These are phyloP conservation scores for Neodiprion pinetum DNA, from an alignment of 1,140 invertebrate genomes.

Conservation along the genomic window DNA sequence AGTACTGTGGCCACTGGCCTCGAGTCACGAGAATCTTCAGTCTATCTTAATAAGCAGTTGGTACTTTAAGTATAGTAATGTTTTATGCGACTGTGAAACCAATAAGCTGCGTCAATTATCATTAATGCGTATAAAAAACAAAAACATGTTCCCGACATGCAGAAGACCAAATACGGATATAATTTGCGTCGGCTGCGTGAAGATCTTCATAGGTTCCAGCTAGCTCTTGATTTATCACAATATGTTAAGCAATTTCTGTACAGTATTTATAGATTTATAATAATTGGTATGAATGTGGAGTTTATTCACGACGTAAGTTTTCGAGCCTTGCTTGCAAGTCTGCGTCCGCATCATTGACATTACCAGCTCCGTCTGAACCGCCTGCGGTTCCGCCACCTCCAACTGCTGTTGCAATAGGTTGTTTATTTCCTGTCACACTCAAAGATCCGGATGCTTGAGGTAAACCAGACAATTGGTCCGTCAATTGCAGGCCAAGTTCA, in stretches of 20 bases:
- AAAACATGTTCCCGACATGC: not conserved
- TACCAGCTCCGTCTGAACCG: slow-evolving; percentile 61
- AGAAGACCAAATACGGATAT: not conserved
- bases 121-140: not conserved
- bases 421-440: slow-evolving; percentile 56
- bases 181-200: not conserved
- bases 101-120: not conserved
- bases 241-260: slow-evolving; percentile 24
- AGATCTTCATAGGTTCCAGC: not conserved
- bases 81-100: not conserved
- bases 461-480: slow-evolving; percentile 85
- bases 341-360: slow-evolving; percentile 87
- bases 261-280: slow-evolving; percentile 34
- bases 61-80: not conserved
- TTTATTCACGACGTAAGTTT: slow-evolving; percentile 89
- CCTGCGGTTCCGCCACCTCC: slow-evolving; percentile 60
- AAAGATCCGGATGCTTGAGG: slow-evolving; percentile 70
- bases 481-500: slow-evolving; percentile 94
- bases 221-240: not conserved
- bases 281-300: not conserved
- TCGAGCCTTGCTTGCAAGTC: slow-evolving; percentile 94
- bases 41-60: not conserved
- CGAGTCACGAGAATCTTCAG: not conserved
- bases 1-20: too few relatives aligned
- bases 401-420: slow-evolving; percentile 65